These are phyloP conservation scores for Capitella teleta DNA, from an alignment of 1,140 invertebrate genomes.

Conservation along the genomic window DNA sequence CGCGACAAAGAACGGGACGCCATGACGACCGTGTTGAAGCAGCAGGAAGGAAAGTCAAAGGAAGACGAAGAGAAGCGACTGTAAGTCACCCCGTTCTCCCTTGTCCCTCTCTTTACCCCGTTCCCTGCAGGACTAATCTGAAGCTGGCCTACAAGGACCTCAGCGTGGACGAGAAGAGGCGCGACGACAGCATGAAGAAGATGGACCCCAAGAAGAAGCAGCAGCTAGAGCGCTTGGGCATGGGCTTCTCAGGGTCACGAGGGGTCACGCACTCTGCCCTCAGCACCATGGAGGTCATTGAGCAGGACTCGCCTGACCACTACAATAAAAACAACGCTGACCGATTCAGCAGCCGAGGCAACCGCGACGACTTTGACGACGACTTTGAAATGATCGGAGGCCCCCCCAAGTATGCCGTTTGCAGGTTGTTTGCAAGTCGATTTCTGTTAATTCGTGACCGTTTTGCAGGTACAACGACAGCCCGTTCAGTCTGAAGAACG, in stretches of 20 bases:
- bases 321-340: neutral
- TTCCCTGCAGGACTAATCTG: conserved; percentile 52
- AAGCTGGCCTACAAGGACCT: conserved; percentile 82
- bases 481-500: neutral
- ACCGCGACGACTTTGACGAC: conserved; percentile 38
- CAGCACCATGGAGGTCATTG: conserved; percentile 82
- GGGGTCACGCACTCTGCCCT: conserved; percentile 88
- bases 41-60: conserved; percentile 43
- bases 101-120: neutral
- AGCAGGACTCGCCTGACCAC: conserved; percentile 50
- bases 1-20: conserved; percentile 60
- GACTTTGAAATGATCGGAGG: conserved; percentile 44
- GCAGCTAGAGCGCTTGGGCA: conserved; percentile 84
- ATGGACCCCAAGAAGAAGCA: conserved; percentile 77
- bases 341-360: neutral
- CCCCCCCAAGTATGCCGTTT: conserved; percentile 20
- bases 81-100: conserved; percentile 20
- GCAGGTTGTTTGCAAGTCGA: neutral
- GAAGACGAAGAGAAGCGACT: conserved; percentile 51
- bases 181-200: conserved; percentile 63
- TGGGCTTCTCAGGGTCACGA: conserved; percentile 70
- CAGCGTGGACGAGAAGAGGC: conserved; percentile 60
- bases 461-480: neutral
- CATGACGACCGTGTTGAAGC: conserved; percentile 46
- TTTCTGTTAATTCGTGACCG: neutral